Evolutionary conservation across 2,797 vertebrate species (phyloP).

Genomic region (Cyprinodon diabolis): DNA sequence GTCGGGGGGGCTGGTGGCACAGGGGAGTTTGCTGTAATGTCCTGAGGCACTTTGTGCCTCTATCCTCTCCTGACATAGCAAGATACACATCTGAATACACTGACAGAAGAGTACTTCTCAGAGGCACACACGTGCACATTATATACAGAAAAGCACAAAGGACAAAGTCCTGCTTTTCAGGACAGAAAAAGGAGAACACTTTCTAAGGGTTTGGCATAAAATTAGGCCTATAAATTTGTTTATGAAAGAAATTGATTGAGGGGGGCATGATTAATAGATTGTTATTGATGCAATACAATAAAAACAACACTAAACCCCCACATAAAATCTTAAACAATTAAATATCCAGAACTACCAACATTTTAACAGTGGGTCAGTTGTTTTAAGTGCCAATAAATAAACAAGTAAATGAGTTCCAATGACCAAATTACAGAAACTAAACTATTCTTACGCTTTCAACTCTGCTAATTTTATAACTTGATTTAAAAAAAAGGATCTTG

Average conservation of each 20-base stretch:
- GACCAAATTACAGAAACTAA: not conserved
- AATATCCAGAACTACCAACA: not conserved
- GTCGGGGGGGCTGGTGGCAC: conserved; percentile 81
- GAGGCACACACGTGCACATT: not conserved
- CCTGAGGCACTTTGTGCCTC: conserved; percentile 80
- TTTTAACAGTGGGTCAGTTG: too few relatives aligned
- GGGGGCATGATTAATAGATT: not conserved
- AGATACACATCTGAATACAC: conserved; percentile 75
- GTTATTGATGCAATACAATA: not conserved
- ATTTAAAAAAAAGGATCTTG: not conserved
- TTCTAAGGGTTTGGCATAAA: not conserved
- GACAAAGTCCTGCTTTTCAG: conserved; percentile 11
- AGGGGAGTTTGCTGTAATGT: conserved; percentile 79
- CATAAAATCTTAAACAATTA: not conserved
- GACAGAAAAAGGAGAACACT: not conserved
- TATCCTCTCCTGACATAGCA: conserved; percentile 73
- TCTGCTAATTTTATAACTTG: not conserved
- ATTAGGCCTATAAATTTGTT: not conserved
- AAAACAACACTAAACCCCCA: not conserved
- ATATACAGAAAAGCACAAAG: not conserved
- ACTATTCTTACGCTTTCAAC: too few relatives aligned
- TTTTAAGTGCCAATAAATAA: not conserved
- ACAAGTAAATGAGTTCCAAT: not conserved
- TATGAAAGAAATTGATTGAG: not conserved
- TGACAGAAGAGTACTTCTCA: conserved; percentile 47